Evolutionary conservation across 2,888 invertebrate species (phyloP), one percentile per base, ranked within the genome.

Genomic region (Galerucella calmariensis): DNA sequence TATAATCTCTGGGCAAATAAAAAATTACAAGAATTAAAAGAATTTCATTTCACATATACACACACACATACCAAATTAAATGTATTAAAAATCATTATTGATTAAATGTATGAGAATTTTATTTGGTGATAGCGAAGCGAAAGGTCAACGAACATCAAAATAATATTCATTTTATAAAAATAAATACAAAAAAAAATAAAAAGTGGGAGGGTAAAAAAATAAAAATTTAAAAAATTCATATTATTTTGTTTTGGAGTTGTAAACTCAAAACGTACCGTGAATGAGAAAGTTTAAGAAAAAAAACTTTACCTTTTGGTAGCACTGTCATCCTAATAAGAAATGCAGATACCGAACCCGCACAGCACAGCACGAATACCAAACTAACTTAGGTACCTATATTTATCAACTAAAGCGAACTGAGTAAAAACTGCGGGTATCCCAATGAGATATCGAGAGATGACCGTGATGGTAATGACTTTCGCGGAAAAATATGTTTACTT

Each of bases 361-460:
- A n/a, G 35, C 14, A 48, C 48, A n/a, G 35, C 14, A 48, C 48
- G 10, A 56, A 8, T 16, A 56, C 20, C 11, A 56, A 56, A 56
- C 56, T 20, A 56, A 56, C 56, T 56, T 56, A 10, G 10, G 20
- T 20, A 51, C n/a, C 51, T 27, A 58, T 61, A 58, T 61, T 69
- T 51, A 69, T 58, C 27, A 11, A 69, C 69, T 62, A 62, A 69
- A 69, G 24, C 46, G 20, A 24, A 62, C 62, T 27, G 58, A 44
- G 44, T 58, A 69, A 62, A 69, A 69, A 69, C 62, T 51, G n/a
- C 35, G 63, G 44, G 12, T 63, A 41, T 63, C 63, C 46, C 63
- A 62, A 63, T 41, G 63, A 63, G 63, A 46, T 20, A 35, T 63
- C 35, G 14, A 48, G 20, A 35, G 63, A 46, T 63, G 63, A 41